A percentile compares a stretch with the other conserved stretches of the same genome.
Conservation (phyloP, 1,140 invertebrate genomes). For the Battus philenor region DNA sequence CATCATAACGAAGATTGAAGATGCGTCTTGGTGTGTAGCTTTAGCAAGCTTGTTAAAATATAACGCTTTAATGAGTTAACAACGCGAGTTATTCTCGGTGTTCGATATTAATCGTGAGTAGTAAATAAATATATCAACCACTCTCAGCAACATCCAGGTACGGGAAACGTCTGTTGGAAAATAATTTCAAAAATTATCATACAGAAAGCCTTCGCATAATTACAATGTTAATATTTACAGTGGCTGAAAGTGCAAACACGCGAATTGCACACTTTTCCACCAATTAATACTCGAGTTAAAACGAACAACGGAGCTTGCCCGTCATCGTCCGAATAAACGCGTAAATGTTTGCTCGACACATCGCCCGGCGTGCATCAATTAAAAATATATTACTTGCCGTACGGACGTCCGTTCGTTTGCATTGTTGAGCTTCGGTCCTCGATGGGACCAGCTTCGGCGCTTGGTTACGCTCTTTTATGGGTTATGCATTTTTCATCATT, state of each 20-base stretch:
- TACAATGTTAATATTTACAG: conserved; percentile 54
- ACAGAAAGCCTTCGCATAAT: conserved; percentile 29
- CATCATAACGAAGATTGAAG: too few species aligned
- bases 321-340: conserved; percentile 51
- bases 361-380: conserved; percentile 65
- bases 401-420: conserved; percentile 36
- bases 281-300: conserved; percentile 64
- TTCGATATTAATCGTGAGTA: too few species aligned
- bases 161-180: not conserved
- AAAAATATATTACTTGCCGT: conserved; percentile 65
- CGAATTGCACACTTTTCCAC: conserved; percentile 61
- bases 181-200: conserved; percentile 1
- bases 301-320: conserved; percentile 46
- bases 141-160: too few species aligned
- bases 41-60: too few species aligned
- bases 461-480: too few species aligned
- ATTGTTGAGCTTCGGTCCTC: not conserved
- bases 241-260: conserved; percentile 47
- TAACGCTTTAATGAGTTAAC: too few species aligned
- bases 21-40: too few species aligned
- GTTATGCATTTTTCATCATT: too few species aligned
- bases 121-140: too few species aligned
- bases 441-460: too few species aligned
- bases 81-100: too few species aligned
- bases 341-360: conserved; percentile 67